phyloP scores from a whole-genome alignment of 2,797 vertebrate species.

The Todus mexicanus region DNA sequence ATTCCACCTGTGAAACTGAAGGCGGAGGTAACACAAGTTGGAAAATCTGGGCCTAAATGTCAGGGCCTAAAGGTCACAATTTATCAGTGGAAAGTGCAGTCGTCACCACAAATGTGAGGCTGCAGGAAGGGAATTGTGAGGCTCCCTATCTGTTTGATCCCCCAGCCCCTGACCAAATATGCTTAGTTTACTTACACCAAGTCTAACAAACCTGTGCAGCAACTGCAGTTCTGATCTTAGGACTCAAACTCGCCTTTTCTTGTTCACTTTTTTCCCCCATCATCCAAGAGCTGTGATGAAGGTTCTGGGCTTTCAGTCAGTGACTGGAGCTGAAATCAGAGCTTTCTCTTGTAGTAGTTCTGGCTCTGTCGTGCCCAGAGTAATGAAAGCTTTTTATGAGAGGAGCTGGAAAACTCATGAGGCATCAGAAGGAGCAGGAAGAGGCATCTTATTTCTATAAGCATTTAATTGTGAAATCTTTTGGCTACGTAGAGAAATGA shows the following conservation, averaged over 20 bases:
- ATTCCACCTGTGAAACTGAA: constrained; percentile 60
- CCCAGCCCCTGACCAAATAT: neutral
- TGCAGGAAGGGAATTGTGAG: neutral
- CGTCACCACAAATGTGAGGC: constrained; percentile 1
- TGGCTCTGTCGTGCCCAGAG: neutral
- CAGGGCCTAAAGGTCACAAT: constrained; percentile 46
- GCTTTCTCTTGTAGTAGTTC: neutral
- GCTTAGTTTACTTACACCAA: neutral
- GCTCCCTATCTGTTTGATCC: neutral
- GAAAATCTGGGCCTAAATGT: constrained; percentile 45
- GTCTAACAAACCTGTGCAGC: neutral
- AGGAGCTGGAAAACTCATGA: constrained; percentile 1
- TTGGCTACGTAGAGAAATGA: constrained; percentile 9
- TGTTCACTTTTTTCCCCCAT: neutral
- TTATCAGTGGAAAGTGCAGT: constrained; percentile 10
- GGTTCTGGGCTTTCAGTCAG: neutral
- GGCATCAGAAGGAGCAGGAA: constrained; percentile 14
- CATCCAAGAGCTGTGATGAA: neutral
- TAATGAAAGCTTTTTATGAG: constrained; percentile 20
- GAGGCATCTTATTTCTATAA: constrained; percentile 6
- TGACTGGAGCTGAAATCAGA: neutral
- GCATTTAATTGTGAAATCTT: neutral
- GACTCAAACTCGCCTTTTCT: neutral
- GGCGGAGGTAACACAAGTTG: constrained; percentile 42
- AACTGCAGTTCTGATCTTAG: neutral